These are phyloP conservation scores for Petrophora chlorosata DNA, from an alignment of 2,888 invertebrate species.

Conservation along the genomic window DNA sequence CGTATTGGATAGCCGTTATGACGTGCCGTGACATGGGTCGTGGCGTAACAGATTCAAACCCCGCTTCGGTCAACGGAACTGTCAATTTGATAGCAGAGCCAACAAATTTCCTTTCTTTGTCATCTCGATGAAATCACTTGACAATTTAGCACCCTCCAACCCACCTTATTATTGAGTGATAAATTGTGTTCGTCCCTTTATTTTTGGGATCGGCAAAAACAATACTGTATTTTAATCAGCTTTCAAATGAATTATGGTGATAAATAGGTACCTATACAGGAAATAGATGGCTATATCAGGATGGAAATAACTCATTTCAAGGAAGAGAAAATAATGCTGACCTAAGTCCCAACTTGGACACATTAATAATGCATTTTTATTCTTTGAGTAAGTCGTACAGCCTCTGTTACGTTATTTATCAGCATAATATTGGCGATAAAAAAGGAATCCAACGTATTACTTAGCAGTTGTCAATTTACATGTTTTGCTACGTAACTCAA, in stretches of 20 bases:
- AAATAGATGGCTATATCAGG: constrained; percentile 22
- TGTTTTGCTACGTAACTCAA: not conserved
- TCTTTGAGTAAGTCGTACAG: not conserved
- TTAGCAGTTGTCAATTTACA: not conserved
- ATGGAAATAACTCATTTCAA: constrained; percentile 27
- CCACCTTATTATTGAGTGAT: constrained; percentile 50
- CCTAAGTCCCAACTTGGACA: constrained; percentile 22
- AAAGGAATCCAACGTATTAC: not conserved
- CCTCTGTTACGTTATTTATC: not conserved
- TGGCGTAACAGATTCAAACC: constrained; percentile 63
- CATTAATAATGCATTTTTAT: constrained; percentile 20
- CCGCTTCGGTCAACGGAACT: constrained; percentile 65
- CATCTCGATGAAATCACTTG: constrained; percentile 61
- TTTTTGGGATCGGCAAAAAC: constrained; percentile 31
- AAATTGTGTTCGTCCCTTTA: constrained; percentile 43
- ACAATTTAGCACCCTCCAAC: constrained; percentile 48
- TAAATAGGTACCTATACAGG: constrained; percentile 15
- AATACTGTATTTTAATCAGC: constrained; percentile 29
- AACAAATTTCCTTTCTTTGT: constrained; percentile 60
- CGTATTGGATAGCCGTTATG: constrained; percentile 65
- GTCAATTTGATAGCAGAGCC: constrained; percentile 72
- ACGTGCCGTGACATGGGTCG: constrained; percentile 71
- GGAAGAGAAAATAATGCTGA: constrained; percentile 32
- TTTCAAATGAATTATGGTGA: constrained; percentile 30
- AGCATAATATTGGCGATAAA: not conserved